Conservation (phyloP, 2,113 vertebrate species). For the Macaca fascicularis region T2T-MFA8v1.1 NC_088375.1:44814501-44815000, state of each 20-base stretch:
- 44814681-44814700: background rate
- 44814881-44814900: background rate
- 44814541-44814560: background rate
- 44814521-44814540: background rate
- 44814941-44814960: background rate
- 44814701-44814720: background rate
- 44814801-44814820: background rate
- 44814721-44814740: background rate
- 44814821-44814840: background rate
- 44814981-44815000: background rate
- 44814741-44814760: background rate
- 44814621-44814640: background rate
- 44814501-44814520: background rate
- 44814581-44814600: background rate
- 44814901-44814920: background rate
- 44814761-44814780: background rate
- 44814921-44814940: background rate
- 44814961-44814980: background rate
- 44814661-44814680: background rate
- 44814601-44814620: background rate
- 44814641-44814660: background rate
- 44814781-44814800: background rate
- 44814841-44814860: background rate
- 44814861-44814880: background rate
- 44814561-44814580: background rate